phyloP scores from a whole-genome alignment of 2,888 invertebrate genomes.

The Dilophus febrilis region DNA sequence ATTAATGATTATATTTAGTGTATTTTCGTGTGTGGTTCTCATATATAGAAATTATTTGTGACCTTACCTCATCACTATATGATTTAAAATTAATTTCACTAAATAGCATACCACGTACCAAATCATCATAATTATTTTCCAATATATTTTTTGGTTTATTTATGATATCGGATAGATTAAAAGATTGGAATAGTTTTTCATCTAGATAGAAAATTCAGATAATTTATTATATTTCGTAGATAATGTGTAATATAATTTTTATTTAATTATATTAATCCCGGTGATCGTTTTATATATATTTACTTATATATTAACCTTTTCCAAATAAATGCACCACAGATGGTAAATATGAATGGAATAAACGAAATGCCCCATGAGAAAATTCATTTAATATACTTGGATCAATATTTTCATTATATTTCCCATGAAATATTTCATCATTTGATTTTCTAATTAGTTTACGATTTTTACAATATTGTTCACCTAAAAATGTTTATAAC shows the following conservation, averaged over 20 bases:
- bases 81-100: conserved; percentile 20
- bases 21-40: neutral
- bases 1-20: too few species aligned
- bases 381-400: conserved; percentile 45
- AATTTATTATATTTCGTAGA: too few species aligned
- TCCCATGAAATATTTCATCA: neutral
- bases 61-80: conserved; percentile 7
- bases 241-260: too few species aligned
- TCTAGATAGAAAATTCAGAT: conserved; percentile 2
- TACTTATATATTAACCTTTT: conserved; percentile 15
- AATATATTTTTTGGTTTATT: neutral
- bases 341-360: conserved; percentile 47
- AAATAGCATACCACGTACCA: conserved; percentile 36
- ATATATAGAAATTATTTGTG: too few species aligned
- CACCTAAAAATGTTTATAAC: conserved; percentile 6
- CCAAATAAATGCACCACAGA: conserved; percentile 19
- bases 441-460: neutral
- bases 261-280: neutral
- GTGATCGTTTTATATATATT: neutral
- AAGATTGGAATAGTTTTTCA: neutral
- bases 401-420: conserved; percentile 26
- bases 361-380: conserved; percentile 57
- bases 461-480: conserved; percentile 5
- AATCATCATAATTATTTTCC: conserved; percentile 32
- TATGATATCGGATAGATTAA: conserved; percentile 6